Evolutionary conservation across 2,113 vertebrate species (phyloP).

Genomic region (Neolamprologus devosi): DNA sequence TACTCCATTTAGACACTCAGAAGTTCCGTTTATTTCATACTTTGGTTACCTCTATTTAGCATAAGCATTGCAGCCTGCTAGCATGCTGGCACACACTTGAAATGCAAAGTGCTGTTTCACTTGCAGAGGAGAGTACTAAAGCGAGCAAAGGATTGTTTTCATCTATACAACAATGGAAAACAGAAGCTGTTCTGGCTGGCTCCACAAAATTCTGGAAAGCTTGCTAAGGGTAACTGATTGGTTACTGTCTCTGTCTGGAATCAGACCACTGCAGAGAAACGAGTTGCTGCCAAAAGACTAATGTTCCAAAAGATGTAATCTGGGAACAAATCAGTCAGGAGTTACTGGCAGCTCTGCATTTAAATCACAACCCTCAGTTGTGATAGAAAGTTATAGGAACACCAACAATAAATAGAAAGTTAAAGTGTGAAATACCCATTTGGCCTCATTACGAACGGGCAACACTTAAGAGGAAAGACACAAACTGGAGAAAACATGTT

Average conservation of each 20-base stretch:
- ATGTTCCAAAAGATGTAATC: conserved; percentile 18
- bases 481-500: background rate
- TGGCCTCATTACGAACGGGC: background rate
- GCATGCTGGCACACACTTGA: background rate
- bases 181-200: background rate
- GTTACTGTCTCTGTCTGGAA: conserved; percentile 11
- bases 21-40: background rate
- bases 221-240: background rate
- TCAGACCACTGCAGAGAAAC: background rate
- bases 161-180: background rate
- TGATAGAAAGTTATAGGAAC: background rate
- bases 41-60: background rate
- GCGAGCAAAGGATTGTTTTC: background rate
- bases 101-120: background rate
- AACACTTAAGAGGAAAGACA: background rate
- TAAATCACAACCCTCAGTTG: background rate
- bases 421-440: background rate
- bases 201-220: background rate
- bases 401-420: background rate
- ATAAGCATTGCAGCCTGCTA: background rate
- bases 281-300: conserved; percentile 5
- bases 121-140: background rate
- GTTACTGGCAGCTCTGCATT: conserved; percentile 1
- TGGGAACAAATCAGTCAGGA: conserved; percentile 20
- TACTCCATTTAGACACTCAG: background rate